Base-by-base conservation (phyloP, 2,113 vertebrate genomes). In the Craseonycteris thonglongyai region DNA sequence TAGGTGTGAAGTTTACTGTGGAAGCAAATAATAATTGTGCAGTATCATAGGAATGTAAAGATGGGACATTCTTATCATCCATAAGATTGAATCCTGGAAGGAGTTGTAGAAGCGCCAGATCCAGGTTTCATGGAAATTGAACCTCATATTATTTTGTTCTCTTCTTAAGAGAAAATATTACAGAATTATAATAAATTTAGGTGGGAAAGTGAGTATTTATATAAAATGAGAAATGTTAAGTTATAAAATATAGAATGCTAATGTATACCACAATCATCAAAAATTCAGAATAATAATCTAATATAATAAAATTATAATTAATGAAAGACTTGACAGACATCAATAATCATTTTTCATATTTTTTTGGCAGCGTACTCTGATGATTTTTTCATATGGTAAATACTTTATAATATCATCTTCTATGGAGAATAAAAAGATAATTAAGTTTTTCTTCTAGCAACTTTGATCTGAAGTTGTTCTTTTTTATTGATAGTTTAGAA, bases 311-410 rank as follows among this genome's bases (percentile, higher is more conserved):
- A 72, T 58, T 81, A 21, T 85, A 24, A 91, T 63, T 91, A 95
- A 88, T 71, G 59, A 81, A 92, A 94, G 12, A 28, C 8, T 24
- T 88, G 35, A 95, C 8, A 80, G 11, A 35, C 6, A 80, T 69
- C 51, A 90, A 18, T 58, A 49, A 94, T 84, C 4, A 90, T 88
- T 90, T 95, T 66, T 30, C 7, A 16, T 59, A 69, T 12, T 88
- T 75, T 94, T 88, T 93, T 79, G 24, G 10, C 14, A 90, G 5
- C 1, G 30, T 75, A 92, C 10, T 54, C 28, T 83, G 28, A 92
- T 91, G 95, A 33, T 10, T 66, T 92, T 92, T 93, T 93, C 40
- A 11, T 63, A 49, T 95, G 66, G 22, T 81, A 93, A 88, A 61
- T 45, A 81, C 72, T 54, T 92, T 92, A 40, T 35, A 75, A 42